Percentiles rank a stretch among this genome's conserved stretches.
Evolutionary conservation across 2,888 invertebrate species (phyloP).

Genomic region (Phorcus lineatus): DNA sequence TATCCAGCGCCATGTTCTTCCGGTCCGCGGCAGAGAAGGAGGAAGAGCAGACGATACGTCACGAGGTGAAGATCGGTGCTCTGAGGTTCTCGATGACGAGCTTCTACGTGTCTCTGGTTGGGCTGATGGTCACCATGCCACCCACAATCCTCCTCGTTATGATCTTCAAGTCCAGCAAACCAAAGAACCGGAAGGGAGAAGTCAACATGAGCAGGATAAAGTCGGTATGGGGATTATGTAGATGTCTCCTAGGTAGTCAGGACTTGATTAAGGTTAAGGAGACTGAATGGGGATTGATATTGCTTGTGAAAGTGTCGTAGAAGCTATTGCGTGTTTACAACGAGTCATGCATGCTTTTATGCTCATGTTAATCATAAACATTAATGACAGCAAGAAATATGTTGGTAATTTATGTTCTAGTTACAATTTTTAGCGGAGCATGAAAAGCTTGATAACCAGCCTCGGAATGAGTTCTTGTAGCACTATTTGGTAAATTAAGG

Average conservation of each 20-base stretch:
- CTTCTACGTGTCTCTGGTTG: constrained; percentile 48
- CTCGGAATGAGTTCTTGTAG: too few relatives aligned
- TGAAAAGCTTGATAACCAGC: too few relatives aligned
- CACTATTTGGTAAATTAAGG: too few relatives aligned
- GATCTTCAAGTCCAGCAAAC: constrained; percentile 55
- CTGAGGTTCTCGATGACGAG: constrained; percentile 54
- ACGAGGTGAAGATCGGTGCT: constrained; percentile 47
- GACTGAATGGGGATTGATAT: too few relatives aligned
- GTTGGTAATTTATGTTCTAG: too few relatives aligned
- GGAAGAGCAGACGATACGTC: constrained; percentile 36
- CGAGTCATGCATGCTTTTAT: too few relatives aligned
- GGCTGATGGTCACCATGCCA: constrained; percentile 67
- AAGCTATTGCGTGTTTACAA: too few relatives aligned
- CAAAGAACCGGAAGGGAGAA: constrained; percentile 6
- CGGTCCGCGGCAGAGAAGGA: constrained; percentile 18
- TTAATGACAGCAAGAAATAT: too few relatives aligned
- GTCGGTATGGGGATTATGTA: not conserved
- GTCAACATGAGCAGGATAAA: not conserved
- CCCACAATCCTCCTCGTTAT: constrained; percentile 66
- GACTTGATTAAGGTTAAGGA: too few relatives aligned
- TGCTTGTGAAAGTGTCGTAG: too few relatives aligned
- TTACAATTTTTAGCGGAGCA: too few relatives aligned
- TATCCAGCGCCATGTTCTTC: constrained; percentile 76
- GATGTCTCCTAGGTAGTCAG: not conserved
- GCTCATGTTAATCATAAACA: too few relatives aligned